Evolutionary conservation across 2,888 invertebrate genomes (phyloP).

Genomic region (Netelia fuscicornis): DNA sequence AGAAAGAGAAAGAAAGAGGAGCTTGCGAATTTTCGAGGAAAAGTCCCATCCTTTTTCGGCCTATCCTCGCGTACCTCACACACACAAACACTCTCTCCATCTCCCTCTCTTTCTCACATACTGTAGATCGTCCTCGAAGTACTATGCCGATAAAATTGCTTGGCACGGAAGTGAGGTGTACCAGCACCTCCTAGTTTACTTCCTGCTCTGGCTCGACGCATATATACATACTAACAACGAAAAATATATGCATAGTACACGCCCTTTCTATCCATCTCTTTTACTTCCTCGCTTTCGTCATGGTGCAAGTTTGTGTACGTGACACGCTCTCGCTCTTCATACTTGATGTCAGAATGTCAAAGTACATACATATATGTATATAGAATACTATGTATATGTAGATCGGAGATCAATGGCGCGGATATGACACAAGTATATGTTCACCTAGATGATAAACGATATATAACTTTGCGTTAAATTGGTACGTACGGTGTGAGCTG

Average conservation of each 20-base stretch:
- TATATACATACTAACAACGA: slow-evolving; percentile 39
- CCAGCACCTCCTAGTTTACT: slow-evolving; percentile 53
- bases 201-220: slow-evolving; percentile 47
- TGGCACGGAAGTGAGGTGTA: slow-evolving; percentile 43
- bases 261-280: too few species aligned
- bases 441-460: too few species aligned
- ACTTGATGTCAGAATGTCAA: too few species aligned
- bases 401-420: too few species aligned
- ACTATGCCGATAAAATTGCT: slow-evolving; percentile 20
- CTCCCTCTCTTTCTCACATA: neutral
- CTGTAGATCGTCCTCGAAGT: neutral
- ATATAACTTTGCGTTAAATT: too few species aligned
- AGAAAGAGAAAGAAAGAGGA: neutral
- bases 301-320: too few species aligned
- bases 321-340: too few species aligned
- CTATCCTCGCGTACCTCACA: slow-evolving; percentile 10
- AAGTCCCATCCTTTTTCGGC: slow-evolving; percentile 42
- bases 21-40: slow-evolving; percentile 33
- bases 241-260: neutral
- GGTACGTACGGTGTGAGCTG: too few species aligned
- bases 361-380: too few species aligned
- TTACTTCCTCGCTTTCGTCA: too few species aligned
- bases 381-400: too few species aligned
- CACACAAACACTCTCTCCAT: slow-evolving; percentile 2
- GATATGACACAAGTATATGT: too few species aligned